Evolutionary conservation across 1,140 invertebrate species (phyloP), one percentile per base, ranked within the genome.

Genomic region (Cotesia typhae): DNA sequence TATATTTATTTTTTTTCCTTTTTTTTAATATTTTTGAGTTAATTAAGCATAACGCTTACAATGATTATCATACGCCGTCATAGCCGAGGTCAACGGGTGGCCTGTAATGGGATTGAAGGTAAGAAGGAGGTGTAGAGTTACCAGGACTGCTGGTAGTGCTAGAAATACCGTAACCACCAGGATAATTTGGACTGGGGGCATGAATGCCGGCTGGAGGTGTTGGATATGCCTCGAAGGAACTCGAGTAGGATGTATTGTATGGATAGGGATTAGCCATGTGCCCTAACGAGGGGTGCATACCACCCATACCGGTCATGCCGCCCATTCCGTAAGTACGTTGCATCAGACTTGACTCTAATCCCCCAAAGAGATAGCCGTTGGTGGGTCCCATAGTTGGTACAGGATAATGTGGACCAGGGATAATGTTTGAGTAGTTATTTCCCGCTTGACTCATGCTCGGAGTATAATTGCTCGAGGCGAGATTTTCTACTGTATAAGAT

Each of bases 41-140:
- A 47, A 3, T 47, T 2, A 47, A 47, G 41, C 41, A 47, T 47
- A 47, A 59, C 12, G 60, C 73, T 82, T 80, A 81, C 73, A 82
- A 80, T 78, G 79, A 85, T 83, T 87, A 87, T 87, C 85, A 87
- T 87, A 86, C 85, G 70, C 82, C 85, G 69, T 87, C 85, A 77
- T 87, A 87, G 61, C 82, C 81, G 68, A 87, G 82, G 76, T 87
- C 85, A 75, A 86, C 82, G 60, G 85, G 81, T 70, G 84, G 84
- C 76, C 84, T 85, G 74, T 84, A 83, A 74, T 84, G 82, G 12
- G 83, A 81, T 70, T 84, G 83, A 75, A 85, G 80, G 77, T 85
- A 87, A 75, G 84, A 83, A 28, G 85, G 84, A 67, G 85, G 81
- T 69, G 84, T 81, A 35, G 84, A 83, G 70, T 79, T 81, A 59